Percentiles rank a stretch among this genome's conserved stretches.
These are phyloP conservation scores for Phaethornis superciliosus DNA, from an alignment of 2,113 vertebrate species.

Conservation along the genomic window DNA sequence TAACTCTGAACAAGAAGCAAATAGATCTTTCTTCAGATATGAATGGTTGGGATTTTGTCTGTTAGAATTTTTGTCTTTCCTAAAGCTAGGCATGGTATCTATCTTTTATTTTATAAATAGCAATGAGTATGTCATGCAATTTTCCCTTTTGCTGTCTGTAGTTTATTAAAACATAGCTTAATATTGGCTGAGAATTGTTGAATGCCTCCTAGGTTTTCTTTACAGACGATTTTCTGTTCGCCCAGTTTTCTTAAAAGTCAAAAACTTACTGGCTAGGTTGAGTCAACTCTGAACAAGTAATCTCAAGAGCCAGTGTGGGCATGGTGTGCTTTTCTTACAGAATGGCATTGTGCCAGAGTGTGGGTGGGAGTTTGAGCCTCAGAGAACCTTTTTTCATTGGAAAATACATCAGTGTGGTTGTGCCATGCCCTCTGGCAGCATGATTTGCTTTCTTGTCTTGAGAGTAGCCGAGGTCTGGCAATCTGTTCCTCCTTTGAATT, in stretches of 20 bases:
- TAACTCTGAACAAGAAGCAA: not conserved
- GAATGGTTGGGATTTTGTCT: not conserved
- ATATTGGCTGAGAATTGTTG: not conserved
- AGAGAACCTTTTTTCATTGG: not conserved
- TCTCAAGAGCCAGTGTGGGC: not conserved
- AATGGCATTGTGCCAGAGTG: fast-evolving
- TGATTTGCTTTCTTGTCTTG: not conserved
- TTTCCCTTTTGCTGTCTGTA: not conserved
- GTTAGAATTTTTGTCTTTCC: not conserved
- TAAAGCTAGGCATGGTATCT: not conserved
- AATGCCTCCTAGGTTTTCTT: not conserved
- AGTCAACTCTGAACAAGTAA: not conserved
- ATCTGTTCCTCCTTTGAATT: not conserved
- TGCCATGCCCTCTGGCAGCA: not conserved
- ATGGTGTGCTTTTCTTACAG: not conserved
- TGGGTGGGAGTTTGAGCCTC: not conserved
- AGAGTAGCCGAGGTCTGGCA: not conserved
- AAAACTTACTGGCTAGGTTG: not conserved
- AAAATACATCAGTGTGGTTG: not conserved
- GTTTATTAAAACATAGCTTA: not conserved
- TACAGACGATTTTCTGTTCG: not conserved
- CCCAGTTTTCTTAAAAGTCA: not conserved
- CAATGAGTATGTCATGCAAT: not conserved
- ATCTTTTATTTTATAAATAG: not conserved
- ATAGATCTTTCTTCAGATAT: not conserved